Evolutionary conservation across 2,113 vertebrate species (phyloP), one percentile per base, ranked within the genome.

Genomic region (Coptodon bakossiorum): DNA sequence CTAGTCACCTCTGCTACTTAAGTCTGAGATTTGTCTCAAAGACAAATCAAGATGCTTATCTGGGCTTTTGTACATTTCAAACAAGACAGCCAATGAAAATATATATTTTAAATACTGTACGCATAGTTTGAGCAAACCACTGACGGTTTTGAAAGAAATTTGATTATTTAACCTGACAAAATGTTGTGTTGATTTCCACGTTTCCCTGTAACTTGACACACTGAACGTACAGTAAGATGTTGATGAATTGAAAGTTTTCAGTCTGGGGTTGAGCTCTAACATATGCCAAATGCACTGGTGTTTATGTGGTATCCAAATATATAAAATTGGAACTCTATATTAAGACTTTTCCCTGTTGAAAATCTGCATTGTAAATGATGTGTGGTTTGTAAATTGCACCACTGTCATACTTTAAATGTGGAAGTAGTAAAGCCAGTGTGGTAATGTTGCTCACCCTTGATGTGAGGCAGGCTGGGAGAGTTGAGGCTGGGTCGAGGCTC

Each of bases 31-130:
- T 59, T 24, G 48, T 95, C 94, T 95, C 90, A 92, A 93, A 94
- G 86, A 90, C 52, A 52, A 89, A 92, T 94, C 90, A 81, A 93
- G 94, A 95, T 95, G 81, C 89, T 95, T 93, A 95, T 95, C 95
- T 93, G 40, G 66, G 85, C 83, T 86, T 84, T 90, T 79, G 81
- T 84, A 80, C 48, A 61, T 91, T 90, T 89, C 34, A 84, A 89
- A 91, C 81, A 61, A 43, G 80, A 22, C 81, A 4, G 93, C 93
- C 93, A 95, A 87, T 63, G 14, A 84, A 93, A 95, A 94, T 93
- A 90, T 13, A 87, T 88, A 19, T 91, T 93, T 90, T 90, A 91
- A 82, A 90, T 80, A 79, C 48, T 71, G 86, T 54, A 85, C 80
- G 88, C 86, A 90, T 48, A 89, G 89, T 82, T 91, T 54, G 6